A percentile compares a stretch with the other conserved stretches of the same genome.
These are phyloP conservation scores for Laupala kohalensis DNA, from an alignment of 1,140 invertebrate genomes.

Conservation along the genomic window DNA sequence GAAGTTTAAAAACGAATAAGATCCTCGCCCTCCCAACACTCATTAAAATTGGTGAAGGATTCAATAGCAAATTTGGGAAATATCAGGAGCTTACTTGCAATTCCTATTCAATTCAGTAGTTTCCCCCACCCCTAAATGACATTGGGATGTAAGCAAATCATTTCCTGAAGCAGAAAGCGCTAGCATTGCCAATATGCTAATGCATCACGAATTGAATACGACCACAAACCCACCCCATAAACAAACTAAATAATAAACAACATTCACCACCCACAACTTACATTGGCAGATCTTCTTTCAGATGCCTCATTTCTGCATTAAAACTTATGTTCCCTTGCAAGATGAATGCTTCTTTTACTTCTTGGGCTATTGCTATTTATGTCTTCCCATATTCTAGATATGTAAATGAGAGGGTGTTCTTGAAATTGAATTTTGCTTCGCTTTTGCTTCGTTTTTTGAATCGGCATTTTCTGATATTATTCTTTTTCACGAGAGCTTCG, in stretches of 20 bases:
- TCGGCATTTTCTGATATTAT: slow-evolving; percentile 11
- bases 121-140: background rate
- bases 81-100: no score
- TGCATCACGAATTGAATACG: background rate
- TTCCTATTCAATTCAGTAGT: no score
- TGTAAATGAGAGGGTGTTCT: background rate
- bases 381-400: background rate
- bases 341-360: background rate
- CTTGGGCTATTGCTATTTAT: background rate
- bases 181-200: background rate
- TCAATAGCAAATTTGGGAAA: background rate
- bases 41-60: background rate
- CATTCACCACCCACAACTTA: background rate
- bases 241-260: background rate
- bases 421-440: slow-evolving; percentile 4
- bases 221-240: background rate
- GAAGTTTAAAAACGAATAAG: background rate
- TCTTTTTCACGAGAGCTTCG: slow-evolving; percentile 12
- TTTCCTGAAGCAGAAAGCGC: no score
- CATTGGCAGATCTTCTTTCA: background rate
- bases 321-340: background rate
- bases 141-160: background rate
- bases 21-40: background rate
- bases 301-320: background rate
- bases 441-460: background rate